Percentiles rank a stretch among this genome's conserved stretches.
Evolutionary conservation across 2,888 invertebrate species (phyloP).

Genomic region (Hirtodrosophila histrioides): DNA sequence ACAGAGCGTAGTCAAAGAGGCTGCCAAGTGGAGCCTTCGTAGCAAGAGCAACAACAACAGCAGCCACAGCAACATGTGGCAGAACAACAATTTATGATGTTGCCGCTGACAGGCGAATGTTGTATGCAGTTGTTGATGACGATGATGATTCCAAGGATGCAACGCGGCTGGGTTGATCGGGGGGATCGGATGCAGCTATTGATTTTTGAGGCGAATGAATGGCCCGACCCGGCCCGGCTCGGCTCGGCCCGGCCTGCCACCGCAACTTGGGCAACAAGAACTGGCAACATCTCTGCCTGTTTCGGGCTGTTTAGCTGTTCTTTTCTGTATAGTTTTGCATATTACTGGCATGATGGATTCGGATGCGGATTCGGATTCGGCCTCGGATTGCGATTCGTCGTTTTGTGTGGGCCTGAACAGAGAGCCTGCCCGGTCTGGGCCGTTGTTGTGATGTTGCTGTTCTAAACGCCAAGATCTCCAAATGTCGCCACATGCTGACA

Average conservation of each 20-base stretch:
- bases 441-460: neutral
- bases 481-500: constrained; percentile 56
- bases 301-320: constrained; percentile 28
- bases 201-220: constrained; percentile 60
- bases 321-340: constrained; percentile 64
- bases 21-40: constrained; percentile 15
- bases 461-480: constrained; percentile 33
- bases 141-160: constrained; percentile 75
- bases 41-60: constrained; percentile 17
- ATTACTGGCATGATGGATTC: constrained; percentile 69
- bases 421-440: no score
- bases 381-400: constrained; percentile 39
- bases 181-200: constrained; percentile 34
- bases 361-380: constrained; percentile 33
- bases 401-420: constrained; percentile 68
- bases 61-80: constrained; percentile 73
- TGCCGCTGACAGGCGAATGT: constrained; percentile 82
- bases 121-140: constrained; percentile 81
- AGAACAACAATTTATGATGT: constrained; percentile 83
- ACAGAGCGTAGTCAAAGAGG: constrained; percentile 12
- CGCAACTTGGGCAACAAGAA: constrained; percentile 16
- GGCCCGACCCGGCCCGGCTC: constrained; percentile 27
- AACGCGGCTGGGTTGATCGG: constrained; percentile 24
- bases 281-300: neutral
- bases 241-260: constrained; percentile 20